These are phyloP conservation scores for Nebria ingens DNA, from an alignment of 1,140 invertebrate genomes.

Conservation along the genomic window DNA sequence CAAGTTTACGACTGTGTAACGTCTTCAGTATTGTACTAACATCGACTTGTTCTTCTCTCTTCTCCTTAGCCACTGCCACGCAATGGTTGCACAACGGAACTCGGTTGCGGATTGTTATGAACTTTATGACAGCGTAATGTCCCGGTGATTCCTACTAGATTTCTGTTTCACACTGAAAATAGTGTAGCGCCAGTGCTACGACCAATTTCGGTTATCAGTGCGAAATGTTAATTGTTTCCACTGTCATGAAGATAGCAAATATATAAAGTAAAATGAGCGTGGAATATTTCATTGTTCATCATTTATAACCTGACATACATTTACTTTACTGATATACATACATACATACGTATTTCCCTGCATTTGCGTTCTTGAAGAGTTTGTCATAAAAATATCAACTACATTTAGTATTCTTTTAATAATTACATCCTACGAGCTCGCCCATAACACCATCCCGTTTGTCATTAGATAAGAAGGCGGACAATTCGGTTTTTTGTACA, in stretches of 20 bases:
- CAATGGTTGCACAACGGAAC: too few relatives aligned
- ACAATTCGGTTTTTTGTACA: too few relatives aligned
- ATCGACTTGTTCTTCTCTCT: neutral
- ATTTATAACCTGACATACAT: too few relatives aligned
- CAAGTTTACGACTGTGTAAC: conserved; percentile 2
- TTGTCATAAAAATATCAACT: too few relatives aligned
- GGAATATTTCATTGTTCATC: too few relatives aligned
- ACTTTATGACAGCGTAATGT: neutral
- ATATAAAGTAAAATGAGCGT: neutral
- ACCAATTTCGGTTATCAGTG: neutral
- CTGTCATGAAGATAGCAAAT: neutral
- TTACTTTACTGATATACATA: neutral
- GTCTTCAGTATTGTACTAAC: neutral
- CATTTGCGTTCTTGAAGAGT: neutral
- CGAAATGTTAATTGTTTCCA: neutral
- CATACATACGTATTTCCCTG: neutral
- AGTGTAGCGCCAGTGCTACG: neutral
- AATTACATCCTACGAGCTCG: too few relatives aligned
- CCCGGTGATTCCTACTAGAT: neutral
- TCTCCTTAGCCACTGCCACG: too few relatives aligned
- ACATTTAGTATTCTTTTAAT: too few relatives aligned
- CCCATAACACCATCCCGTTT: too few relatives aligned
- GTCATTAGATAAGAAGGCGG: too few relatives aligned
- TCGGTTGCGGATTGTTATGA: neutral
- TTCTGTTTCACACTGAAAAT: neutral